phyloP scores from a whole-genome alignment of 2,113 vertebrate species.

The Oceanites oceanicus region DNA sequence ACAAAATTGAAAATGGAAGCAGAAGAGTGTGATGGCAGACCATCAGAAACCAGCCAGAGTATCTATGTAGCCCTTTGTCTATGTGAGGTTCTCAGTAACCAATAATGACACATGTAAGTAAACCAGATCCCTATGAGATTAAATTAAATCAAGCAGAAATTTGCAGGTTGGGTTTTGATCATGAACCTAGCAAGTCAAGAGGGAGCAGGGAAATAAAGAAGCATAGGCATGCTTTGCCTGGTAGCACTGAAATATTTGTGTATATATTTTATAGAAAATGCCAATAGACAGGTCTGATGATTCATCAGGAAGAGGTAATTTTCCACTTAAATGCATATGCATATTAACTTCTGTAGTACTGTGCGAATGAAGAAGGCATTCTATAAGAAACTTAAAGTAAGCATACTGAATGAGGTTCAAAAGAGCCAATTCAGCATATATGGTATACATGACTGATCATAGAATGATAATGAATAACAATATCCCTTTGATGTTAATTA shows the following conservation, averaged over 20 bases:
- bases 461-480: slow-evolving; percentile 61
- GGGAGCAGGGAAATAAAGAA: background rate
- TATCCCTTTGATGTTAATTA: slow-evolving; percentile 65
- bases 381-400: background rate
- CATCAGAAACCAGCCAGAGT: background rate
- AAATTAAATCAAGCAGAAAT: background rate
- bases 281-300: slow-evolving; percentile 25
- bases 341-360: slow-evolving; percentile 30
- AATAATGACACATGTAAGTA: background rate
- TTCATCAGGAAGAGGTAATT: slow-evolving; percentile 54
- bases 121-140: background rate
- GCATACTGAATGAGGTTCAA: slow-evolving; percentile 5
- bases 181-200: background rate
- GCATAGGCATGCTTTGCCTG: background rate
- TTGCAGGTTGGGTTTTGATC: background rate
- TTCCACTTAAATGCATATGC: slow-evolving; percentile 59
- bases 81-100: background rate
- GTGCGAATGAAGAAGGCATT: slow-evolving; percentile 35
- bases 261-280: background rate
- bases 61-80: background rate
- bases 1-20: too few relatives aligned
- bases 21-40: background rate
- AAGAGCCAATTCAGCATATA: slow-evolving; percentile 59
- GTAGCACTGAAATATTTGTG: background rate
- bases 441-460: slow-evolving; percentile 31